phyloP scores from a whole-genome alignment of 2,113 vertebrate genomes.

The Empidonax alnorum region DNA sequence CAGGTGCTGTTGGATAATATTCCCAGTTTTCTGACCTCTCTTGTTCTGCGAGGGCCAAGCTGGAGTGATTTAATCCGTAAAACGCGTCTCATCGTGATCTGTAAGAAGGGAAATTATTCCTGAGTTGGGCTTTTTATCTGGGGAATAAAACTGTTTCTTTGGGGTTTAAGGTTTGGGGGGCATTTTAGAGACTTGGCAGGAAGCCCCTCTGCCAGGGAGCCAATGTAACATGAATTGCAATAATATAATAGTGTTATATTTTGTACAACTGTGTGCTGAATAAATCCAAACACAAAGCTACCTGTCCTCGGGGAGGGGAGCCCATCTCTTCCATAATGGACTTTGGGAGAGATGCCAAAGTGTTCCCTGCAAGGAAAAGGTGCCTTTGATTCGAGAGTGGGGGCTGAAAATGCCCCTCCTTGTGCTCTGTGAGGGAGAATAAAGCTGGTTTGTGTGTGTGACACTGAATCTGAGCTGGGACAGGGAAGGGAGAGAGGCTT shows the following conservation, averaged over 20 bases:
- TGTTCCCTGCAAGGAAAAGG: neutral
- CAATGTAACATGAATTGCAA: neutral
- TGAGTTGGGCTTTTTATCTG: neutral
- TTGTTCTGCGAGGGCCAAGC: neutral
- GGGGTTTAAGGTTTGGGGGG: neutral
- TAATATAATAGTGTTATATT: neutral
- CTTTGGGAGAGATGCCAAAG: neutral
- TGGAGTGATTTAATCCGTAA: neutral
- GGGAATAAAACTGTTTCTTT: neutral
- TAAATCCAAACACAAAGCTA: neutral
- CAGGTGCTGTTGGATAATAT: neutral
- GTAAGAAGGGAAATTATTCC: neutral
- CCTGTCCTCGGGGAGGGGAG: neutral
- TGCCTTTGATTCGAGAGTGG: neutral
- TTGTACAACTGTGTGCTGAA: neutral
- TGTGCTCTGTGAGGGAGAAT: neutral
- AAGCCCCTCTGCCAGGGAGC: neutral
- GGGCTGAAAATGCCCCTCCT: neutral
- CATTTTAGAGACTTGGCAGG: neutral
- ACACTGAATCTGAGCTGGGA: neutral
- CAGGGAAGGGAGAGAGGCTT: neutral
- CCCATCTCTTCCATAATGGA: neutral
- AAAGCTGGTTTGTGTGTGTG: constrained; percentile 27
- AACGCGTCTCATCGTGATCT: accelerated
- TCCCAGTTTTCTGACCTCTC: neutral